Base-by-base conservation (phyloP, 2,888 invertebrate species). In the Melinaea marsaeus region DNA sequence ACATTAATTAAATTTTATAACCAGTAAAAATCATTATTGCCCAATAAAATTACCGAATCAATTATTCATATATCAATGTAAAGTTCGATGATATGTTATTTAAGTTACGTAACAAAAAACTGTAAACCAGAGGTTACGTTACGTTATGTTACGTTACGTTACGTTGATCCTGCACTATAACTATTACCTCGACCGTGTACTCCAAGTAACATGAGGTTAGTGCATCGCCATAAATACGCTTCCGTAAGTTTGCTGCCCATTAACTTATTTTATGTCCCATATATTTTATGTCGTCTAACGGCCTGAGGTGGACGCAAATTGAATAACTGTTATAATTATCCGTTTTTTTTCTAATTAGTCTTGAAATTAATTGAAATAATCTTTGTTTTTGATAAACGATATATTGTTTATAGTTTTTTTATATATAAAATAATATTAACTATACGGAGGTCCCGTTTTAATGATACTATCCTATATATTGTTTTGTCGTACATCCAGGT, bases 81-180 rank as follows among this genome's bases (percentile, higher is more conserved):
- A 62, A 61, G 74, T 65, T 71, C 69, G 71, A 74, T 72, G 68
- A 69, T 66, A 71, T 72, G 72, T 72, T 72, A 72, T 69, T 72
- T 72, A 71, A 74, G 70, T 75, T 74, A 72, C 72, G 72, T 64
- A 70, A 73, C 59, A 63, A 71, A 73, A 73, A 72, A 74, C 64
- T 69, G 60, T 60, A 66, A 70, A 73, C 69, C 71, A 70, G 69
- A 71, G 71, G 74, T 71, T 69, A 69, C 57, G 69, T 69, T 65
- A 65, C 68, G 68, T 68, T 65, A 65, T 68, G 68, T 68, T 69
- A 69, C 68, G 68, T 63, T 60, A 61, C 51, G 22, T 22, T 22
- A 22, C 56, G 55, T 37, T 59, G 60, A 61, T 70, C 70, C 70
- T 69, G 66, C 48, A 45, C 46, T 66, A 63, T 65, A 57, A 69